Percentiles rank a stretch among this genome's conserved stretches.
Evolutionary conservation across 2,888 invertebrate species (phyloP).

Genomic region (Pseudococcus jackbeardsleyi): DNA sequence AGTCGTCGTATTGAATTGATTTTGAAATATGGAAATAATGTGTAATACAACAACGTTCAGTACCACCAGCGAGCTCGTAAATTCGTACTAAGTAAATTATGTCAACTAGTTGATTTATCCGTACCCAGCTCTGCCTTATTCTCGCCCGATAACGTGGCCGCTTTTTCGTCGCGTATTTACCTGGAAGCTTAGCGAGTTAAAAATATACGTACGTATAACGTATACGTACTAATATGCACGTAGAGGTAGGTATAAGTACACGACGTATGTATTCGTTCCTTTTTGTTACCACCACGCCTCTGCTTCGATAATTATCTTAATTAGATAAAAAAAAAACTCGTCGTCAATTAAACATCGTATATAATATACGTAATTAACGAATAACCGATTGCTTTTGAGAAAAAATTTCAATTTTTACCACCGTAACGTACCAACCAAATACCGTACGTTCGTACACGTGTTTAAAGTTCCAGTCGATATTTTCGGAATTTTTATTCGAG

Average conservation of each 20-base stretch:
- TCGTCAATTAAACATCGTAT: conserved; percentile 21
- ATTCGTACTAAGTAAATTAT: conserved; percentile 56
- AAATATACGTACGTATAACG: neutral
- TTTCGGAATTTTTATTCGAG: neutral
- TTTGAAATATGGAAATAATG: conserved; percentile 33
- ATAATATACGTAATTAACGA: conserved; percentile 7
- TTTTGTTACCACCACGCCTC: neutral
- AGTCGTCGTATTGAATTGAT: conserved; percentile 17
- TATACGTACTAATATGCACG: neutral
- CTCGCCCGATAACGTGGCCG: conserved; percentile 25
- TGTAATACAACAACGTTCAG: neutral
- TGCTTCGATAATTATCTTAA: conserved; percentile 29
- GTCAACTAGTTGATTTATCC: conserved; percentile 51
- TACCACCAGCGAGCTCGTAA: conserved; percentile 17
- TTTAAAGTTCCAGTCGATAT: conserved; percentile 2
- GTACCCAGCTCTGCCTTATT: conserved; percentile 20
- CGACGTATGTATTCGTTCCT: neutral
- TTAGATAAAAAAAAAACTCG: conserved; percentile 29
- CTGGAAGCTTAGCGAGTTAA: conserved; percentile 33
- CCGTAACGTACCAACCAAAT: neutral
- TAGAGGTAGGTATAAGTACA: neutral
- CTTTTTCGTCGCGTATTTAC: conserved; percentile 23
- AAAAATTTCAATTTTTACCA: neutral
- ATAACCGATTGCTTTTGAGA: conserved; percentile 5
- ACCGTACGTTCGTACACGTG: neutral